These are phyloP conservation scores for Xiphias gladius DNA, from an alignment of 2,113 vertebrate species.

Conservation along the genomic window DNA sequence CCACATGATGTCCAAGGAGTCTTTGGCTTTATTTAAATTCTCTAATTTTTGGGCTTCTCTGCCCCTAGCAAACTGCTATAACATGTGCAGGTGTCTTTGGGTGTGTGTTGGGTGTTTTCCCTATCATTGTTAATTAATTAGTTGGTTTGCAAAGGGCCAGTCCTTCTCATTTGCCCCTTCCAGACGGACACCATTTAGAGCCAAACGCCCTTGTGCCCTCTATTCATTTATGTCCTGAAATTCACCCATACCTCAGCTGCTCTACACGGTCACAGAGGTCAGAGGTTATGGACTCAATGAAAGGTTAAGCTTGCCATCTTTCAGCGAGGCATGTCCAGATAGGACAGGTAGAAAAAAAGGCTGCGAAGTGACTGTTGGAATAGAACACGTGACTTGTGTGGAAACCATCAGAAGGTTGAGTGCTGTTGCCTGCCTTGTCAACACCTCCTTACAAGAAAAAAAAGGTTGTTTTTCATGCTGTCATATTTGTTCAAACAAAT, in stretches of 20 bases:
- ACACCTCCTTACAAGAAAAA: slow-evolving; percentile 12
- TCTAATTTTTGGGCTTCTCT: slow-evolving; percentile 28
- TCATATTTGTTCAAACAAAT: slow-evolving; percentile 66
- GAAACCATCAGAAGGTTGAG: slow-evolving; percentile 70
- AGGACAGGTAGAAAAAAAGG: slow-evolving; percentile 28
- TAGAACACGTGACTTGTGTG: slow-evolving; percentile 34
- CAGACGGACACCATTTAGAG: slow-evolving; percentile 67
- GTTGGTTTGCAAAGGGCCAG: slow-evolving; percentile 58
- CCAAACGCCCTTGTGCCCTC: slow-evolving; percentile 63
- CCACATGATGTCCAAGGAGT: slow-evolving; percentile 10
- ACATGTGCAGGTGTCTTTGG: slow-evolving; percentile 47
- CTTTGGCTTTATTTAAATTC: slow-evolving; percentile 28
- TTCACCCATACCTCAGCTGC: slow-evolving; percentile 54
- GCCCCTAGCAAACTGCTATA: slow-evolving; percentile 38
- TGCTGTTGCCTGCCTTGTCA: slow-evolving; percentile 60
- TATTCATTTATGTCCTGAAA: slow-evolving; percentile 70
- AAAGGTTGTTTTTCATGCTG: slow-evolving; percentile 68
- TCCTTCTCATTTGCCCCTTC: slow-evolving; percentile 73
- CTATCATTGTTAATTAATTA: slow-evolving; percentile 77
- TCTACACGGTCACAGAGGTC: slow-evolving; percentile 30
- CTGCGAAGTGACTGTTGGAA: slow-evolving; percentile 35
- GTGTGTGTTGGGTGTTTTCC: slow-evolving; percentile 23
- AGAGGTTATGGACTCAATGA: slow-evolving; percentile 57
- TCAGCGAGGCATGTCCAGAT: slow-evolving; percentile 46
- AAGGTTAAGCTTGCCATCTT: slow-evolving; percentile 69